These are phyloP conservation scores for Ostrea edulis DNA, from an alignment of 1,140 invertebrate species.

Conservation along the genomic window DNA sequence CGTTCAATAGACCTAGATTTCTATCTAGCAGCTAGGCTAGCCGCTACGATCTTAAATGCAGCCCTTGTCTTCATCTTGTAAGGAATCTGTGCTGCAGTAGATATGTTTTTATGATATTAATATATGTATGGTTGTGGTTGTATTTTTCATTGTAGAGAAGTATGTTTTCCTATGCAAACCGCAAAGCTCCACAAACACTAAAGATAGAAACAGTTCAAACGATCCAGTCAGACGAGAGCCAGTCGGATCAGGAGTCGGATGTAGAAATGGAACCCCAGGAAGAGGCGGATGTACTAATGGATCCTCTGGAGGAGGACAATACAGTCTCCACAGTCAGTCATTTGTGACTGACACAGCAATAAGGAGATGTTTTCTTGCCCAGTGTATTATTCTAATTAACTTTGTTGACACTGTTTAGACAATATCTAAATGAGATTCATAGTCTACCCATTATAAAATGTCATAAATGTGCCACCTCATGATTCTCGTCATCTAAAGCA, in stretches of 20 bases:
- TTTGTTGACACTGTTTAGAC: too few species aligned
- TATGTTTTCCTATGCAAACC: slow-evolving; percentile 57
- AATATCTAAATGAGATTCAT: too few species aligned
- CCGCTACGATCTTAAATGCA: too few species aligned
- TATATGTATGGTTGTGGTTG: neutral
- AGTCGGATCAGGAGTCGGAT: slow-evolving; percentile 53
- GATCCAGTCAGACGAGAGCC: slow-evolving; percentile 44
- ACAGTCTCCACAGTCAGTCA: neutral
- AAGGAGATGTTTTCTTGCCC: too few species aligned
- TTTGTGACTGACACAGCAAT: too few species aligned
- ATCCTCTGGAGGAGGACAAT: neutral
- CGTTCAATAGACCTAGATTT: too few species aligned
- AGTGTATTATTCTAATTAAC: too few species aligned
- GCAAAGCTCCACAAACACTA: slow-evolving; percentile 39
- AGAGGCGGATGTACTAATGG: neutral
- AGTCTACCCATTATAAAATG: too few species aligned
- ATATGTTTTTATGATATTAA: neutral
- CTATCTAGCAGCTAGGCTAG: too few species aligned
- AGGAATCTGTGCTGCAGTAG: neutral
- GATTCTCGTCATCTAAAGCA: too few species aligned
- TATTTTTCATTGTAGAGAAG: slow-evolving; percentile 56
- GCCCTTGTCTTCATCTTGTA: too few species aligned
- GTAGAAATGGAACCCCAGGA: slow-evolving; percentile 33
- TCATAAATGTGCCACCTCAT: too few species aligned
- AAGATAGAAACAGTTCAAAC: slow-evolving; percentile 57